Percentiles rank a stretch among this genome's conserved stretches.
phyloP scores from a whole-genome alignment of 1,140 invertebrate species.

The Saxidomus purpurata region DNA sequence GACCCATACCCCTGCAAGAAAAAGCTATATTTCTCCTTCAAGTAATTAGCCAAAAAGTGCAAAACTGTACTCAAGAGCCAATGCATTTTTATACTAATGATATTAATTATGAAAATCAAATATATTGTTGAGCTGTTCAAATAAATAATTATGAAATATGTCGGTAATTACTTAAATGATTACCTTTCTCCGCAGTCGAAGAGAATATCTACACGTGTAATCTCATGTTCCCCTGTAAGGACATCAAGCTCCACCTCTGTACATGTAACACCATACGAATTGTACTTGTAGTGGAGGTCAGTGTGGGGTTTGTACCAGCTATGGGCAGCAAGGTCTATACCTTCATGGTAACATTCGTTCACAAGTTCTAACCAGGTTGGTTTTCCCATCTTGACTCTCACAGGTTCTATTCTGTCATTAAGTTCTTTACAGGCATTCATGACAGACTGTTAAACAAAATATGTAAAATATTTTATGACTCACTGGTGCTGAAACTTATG shows the following conservation, averaged over 20 bases:
- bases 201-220: conserved; percentile 86
- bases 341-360: conserved; percentile 70
- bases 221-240: conserved; percentile 86
- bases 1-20: no score
- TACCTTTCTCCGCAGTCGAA: conserved; percentile 86
- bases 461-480: no score
- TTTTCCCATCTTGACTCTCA: conserved; percentile 75
- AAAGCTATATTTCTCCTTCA: neutral
- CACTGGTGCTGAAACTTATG: no score
- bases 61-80: no score
- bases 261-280: conserved; percentile 78
- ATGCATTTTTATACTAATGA: no score
- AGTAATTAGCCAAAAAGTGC: neutral
- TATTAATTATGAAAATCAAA: no score
- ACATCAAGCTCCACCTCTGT: conserved; percentile 82
- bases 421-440: conserved; percentile 77
- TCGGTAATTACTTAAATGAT: no score
- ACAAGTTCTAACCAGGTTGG: conserved; percentile 77
- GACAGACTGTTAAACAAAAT: conserved; percentile 71
- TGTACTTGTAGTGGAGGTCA: conserved; percentile 72
- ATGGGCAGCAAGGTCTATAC: conserved; percentile 75
- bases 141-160: no score
- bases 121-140: no score
- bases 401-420: conserved; percentile 75
- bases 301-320: conserved; percentile 68